phyloP scores from a whole-genome alignment of 2,113 vertebrate genomes.

The Python bivittatus region DNA sequence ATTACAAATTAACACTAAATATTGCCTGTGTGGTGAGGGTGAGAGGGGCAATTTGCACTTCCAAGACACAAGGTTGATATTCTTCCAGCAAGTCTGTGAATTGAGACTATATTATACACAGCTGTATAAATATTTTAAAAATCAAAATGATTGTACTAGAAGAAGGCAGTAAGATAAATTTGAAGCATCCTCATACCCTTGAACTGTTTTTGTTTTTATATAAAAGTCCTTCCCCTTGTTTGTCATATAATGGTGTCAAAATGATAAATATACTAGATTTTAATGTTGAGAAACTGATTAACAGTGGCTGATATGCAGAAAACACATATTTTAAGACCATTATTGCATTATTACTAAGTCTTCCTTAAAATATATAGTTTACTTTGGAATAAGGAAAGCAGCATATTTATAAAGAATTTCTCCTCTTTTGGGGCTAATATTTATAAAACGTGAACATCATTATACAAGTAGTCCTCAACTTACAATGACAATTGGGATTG shows the following conservation, averaged over 20 bases:
- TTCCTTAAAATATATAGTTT: constrained; percentile 24
- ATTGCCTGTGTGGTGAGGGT: neutral
- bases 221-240: neutral
- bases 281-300: neutral
- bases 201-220: neutral
- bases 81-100: neutral
- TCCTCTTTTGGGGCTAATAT: neutral
- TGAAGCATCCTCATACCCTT: neutral
- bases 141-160: neutral
- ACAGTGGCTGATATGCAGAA: neutral
- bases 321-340: constrained; percentile 15
- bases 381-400: constrained; percentile 35
- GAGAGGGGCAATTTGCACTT: neutral
- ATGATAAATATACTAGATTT: neutral
- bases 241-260: neutral
- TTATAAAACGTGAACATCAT: neutral
- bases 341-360: constrained; percentile 18
- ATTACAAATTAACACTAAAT: neutral
- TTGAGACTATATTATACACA: neutral
- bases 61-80: neutral
- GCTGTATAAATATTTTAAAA: neutral
- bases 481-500: neutral
- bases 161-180: neutral
- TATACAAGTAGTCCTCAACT: neutral
- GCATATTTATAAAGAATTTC: constrained; percentile 40